Evolutionary conservation across 2,797 vertebrate genomes (phyloP).

Genomic region (Coracias cyanogaster): DNA sequence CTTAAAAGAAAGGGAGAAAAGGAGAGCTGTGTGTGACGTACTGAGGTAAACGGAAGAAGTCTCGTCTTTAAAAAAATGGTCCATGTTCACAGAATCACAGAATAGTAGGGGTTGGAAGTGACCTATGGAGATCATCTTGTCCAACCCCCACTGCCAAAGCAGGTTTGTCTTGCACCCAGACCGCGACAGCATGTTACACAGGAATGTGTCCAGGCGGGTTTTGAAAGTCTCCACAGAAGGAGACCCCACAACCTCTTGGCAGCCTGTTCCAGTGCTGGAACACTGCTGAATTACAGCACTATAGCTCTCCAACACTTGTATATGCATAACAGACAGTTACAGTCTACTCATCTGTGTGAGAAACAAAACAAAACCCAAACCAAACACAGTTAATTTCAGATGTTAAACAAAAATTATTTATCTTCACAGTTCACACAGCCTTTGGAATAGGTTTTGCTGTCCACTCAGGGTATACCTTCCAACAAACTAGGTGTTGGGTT

Average conservation of each 20-base stretch:
- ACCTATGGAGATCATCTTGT: too few relatives aligned
- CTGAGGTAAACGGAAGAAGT: not conserved
- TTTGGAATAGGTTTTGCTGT: not conserved
- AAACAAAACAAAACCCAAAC: not conserved
- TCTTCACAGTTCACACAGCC: not conserved
- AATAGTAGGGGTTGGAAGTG: too few relatives aligned
- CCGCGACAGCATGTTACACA: too few relatives aligned
- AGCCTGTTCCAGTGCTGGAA: too few relatives aligned
- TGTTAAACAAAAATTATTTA: not conserved
- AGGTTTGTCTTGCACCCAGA: too few relatives aligned
- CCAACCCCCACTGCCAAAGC: too few relatives aligned
- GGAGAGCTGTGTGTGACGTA: accelerated
- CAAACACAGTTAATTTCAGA: not conserved
- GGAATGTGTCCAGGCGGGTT: too few relatives aligned
- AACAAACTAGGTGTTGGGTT: not conserved
- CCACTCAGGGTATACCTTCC: not conserved
- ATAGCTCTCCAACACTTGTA: not conserved
- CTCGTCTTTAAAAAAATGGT: not conserved
- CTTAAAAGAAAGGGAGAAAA: not conserved
- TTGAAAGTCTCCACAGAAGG: too few relatives aligned
- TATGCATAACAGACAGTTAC: not conserved
- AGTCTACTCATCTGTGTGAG: not conserved
- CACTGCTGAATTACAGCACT: not conserved
- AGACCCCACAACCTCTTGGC: too few relatives aligned
- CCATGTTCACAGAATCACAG: too few relatives aligned